Percentiles rank a stretch among this genome's conserved stretches.
Conservation (phyloP, 1,140 invertebrate species). For the Tetraneura akinire region DNA sequence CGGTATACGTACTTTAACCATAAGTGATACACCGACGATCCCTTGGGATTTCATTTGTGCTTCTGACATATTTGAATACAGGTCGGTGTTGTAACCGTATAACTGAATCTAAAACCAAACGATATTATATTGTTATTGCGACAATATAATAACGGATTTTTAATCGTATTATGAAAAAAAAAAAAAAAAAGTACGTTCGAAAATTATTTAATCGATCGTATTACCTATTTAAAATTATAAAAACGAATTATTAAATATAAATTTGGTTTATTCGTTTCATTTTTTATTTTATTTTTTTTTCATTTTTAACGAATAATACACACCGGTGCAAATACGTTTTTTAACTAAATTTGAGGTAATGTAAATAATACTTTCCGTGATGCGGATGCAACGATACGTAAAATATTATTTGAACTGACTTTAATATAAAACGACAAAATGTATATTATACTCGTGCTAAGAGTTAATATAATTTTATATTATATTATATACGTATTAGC, state of each 20-base stretch:
- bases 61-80: conserved; percentile 96
- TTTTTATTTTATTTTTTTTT: no score
- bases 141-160: no score
- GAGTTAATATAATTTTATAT: no score
- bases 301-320: no score
- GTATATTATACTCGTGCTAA: no score
- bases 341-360: not conserved
- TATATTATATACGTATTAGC: not conserved
- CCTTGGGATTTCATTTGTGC: conserved; percentile 91
- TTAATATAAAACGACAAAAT: not conserved
- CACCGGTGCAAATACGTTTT: not conserved
- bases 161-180: no score
- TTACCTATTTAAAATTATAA: no score
- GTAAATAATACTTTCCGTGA: not conserved
- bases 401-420: not conserved
- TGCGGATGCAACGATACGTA: not conserved
- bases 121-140: no score
- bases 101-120: conserved; percentile 80
- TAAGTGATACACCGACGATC: conserved; percentile 86
- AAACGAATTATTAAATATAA: no score
- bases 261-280: no score
- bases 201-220: no score
- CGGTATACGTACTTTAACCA: conserved; percentile 78
- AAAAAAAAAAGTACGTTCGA: no score
- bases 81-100: conserved; percentile 92